A percentile compares a stretch with the other conserved stretches of the same genome.
These are phyloP conservation scores for Corythornis cristatus DNA, from an alignment of 2,113 vertebrate genomes.

Conservation along the genomic window DNA sequence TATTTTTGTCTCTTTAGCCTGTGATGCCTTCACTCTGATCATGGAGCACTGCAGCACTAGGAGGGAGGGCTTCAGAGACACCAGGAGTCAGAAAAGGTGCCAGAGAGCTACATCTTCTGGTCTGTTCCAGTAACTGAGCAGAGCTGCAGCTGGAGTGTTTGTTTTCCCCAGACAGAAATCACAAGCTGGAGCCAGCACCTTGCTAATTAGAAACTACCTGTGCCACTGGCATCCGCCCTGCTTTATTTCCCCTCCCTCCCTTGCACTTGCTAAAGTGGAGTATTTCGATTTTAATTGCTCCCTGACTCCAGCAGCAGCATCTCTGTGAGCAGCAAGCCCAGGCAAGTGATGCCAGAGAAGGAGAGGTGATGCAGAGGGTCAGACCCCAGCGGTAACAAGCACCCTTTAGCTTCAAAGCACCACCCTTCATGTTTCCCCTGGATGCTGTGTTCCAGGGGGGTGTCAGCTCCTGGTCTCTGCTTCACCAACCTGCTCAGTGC, in stretches of 20 bases:
- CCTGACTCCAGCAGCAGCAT: neutral
- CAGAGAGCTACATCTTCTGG: slow-evolving; percentile 63
- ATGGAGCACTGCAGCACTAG: neutral
- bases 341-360: neutral
- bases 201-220: neutral
- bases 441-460: neutral
- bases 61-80: neutral
- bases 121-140: slow-evolving; percentile 6
- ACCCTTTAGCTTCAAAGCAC: neutral
- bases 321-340: neutral
- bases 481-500: fast-evolving
- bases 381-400: fast-evolving
- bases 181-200: neutral
- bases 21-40: neutral
- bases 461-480: neutral
- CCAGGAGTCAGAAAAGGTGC: slow-evolving; percentile 36
- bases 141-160: neutral
- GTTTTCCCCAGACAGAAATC: fast-evolving
- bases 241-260: neutral
- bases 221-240: neutral
- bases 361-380: fast-evolving
- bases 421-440: fast-evolving
- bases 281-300: fast-evolving
- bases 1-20: neutral
- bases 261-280: fast-evolving